These are phyloP conservation scores for Rhabdornis inornatus DNA, from an alignment of 2,113 vertebrate species.

Conservation along the genomic window DNA sequence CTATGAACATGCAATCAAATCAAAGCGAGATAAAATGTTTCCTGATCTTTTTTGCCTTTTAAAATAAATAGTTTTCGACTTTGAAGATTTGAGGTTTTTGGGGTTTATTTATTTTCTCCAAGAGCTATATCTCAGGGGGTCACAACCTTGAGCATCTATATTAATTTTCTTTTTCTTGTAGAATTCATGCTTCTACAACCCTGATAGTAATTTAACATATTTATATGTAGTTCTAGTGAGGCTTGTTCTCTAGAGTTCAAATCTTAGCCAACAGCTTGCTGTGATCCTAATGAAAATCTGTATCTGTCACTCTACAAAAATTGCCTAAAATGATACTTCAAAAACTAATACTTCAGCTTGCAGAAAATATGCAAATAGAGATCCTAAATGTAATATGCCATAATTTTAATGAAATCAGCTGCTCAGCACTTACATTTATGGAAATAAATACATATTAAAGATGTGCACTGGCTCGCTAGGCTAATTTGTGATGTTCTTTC, in stretches of 20 bases:
- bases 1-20: neutral
- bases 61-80: neutral
- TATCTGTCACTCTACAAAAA: slow-evolving; percentile 54
- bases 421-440: slow-evolving; percentile 51
- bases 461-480: slow-evolving; percentile 17
- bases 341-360: slow-evolving; percentile 62
- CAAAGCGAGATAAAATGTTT: neutral
- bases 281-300: slow-evolving; percentile 56
- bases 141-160: neutral
- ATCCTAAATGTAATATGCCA: slow-evolving; percentile 36
- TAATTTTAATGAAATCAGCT: slow-evolving; percentile 70
- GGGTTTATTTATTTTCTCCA: neutral
- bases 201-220: slow-evolving; percentile 35
- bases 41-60: neutral
- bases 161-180: neutral
- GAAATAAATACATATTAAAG: slow-evolving; percentile 57
- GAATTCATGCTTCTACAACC: neutral
- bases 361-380: slow-evolving; percentile 65
- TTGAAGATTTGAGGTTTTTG: neutral
- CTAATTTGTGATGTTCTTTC: slow-evolving; percentile 23
- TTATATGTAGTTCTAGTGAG: slow-evolving; percentile 12
- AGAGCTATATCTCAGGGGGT: neutral
- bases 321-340: slow-evolving; percentile 59
- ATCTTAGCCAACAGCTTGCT: slow-evolving; percentile 39
- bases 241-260: slow-evolving; percentile 4